Percentiles rank a stretch among this genome's conserved stretches.
These are phyloP conservation scores for Bombyx mandarina DNA, from an alignment of 1,140 invertebrate species.

Conservation along the genomic window DNA sequence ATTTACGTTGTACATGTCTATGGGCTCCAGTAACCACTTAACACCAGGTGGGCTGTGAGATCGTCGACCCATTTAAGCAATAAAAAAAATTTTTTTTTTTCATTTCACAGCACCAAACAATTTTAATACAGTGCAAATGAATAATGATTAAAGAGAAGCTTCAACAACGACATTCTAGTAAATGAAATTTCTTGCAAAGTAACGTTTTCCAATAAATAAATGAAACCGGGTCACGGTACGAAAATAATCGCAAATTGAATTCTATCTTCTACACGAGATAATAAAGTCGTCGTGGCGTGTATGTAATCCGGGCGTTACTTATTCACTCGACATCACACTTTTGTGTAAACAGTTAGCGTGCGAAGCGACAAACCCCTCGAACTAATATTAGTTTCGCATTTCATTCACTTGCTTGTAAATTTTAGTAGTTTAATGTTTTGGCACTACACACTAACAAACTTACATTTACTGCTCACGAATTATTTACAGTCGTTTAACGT, in stretches of 20 bases:
- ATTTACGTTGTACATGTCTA: too few relatives aligned
- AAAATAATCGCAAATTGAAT: constrained; percentile 4
- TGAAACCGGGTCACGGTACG: constrained; percentile 1
- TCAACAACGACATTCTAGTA: not conserved
- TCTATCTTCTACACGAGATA: constrained; percentile 3
- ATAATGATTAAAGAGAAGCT: not conserved
- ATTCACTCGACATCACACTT: constrained; percentile 7
- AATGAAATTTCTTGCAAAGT: not conserved
- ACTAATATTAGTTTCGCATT: constrained; percentile 49
- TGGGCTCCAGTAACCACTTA: too few relatives aligned
- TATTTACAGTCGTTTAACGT: constrained; percentile 10
- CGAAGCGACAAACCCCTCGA: constrained; percentile 22
- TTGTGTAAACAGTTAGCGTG: constrained; percentile 1
- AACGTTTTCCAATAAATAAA: not conserved
- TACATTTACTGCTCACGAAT: constrained; percentile 28
- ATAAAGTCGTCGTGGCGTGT: constrained; percentile 10
- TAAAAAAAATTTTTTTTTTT: too few relatives aligned
- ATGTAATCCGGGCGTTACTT: not conserved
- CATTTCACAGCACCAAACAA: too few relatives aligned
- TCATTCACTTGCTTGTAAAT: constrained; percentile 40
- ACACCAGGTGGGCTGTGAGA: too few relatives aligned
- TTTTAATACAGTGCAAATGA: too few relatives aligned
- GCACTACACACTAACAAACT: constrained; percentile 34
- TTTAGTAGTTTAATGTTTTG: constrained; percentile 41
- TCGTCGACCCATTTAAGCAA: too few relatives aligned